A percentile compares a stretch with the other conserved stretches of the same genome.
Evolutionary conservation across 1,140 invertebrate species (phyloP).

Genomic region (Papilio helenus): DNA sequence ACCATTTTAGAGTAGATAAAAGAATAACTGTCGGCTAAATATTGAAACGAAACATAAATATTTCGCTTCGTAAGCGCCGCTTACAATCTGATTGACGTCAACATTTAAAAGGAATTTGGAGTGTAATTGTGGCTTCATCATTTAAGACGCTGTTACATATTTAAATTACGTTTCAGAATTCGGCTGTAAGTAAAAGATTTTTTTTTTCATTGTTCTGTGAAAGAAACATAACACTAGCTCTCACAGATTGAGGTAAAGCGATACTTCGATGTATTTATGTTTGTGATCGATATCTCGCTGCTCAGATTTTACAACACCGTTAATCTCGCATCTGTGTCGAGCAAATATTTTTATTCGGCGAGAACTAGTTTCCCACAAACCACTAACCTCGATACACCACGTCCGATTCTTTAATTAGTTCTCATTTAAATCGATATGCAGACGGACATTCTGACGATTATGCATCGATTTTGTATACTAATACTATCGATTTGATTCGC

Average conservation of each 20-base stretch:
- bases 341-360: constrained; percentile 58
- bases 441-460: constrained; percentile 22
- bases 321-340: constrained; percentile 50
- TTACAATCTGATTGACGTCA: too few relatives aligned
- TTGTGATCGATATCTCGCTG: constrained; percentile 46
- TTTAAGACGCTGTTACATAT: too few relatives aligned
- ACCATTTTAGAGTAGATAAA: too few relatives aligned
- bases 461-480: constrained; percentile 28
- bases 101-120: too few relatives aligned
- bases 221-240: neutral
- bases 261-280: constrained; percentile 15
- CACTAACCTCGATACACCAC: constrained; percentile 44
- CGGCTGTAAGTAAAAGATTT: neutral
- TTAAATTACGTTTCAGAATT: too few relatives aligned
- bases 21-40: too few relatives aligned
- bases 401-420: constrained; percentile 39
- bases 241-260: neutral
- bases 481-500: constrained; percentile 28
- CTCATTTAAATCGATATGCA: constrained; percentile 38
- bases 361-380: constrained; percentile 51
- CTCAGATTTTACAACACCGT: constrained; percentile 50
- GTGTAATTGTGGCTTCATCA: too few relatives aligned
- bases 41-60: too few relatives aligned
- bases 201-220: neutral
- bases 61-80: too few relatives aligned